These are phyloP conservation scores for Bradynema listronoti DNA, from an alignment of 1,140 invertebrate genomes.

Conservation along the genomic window DNA sequence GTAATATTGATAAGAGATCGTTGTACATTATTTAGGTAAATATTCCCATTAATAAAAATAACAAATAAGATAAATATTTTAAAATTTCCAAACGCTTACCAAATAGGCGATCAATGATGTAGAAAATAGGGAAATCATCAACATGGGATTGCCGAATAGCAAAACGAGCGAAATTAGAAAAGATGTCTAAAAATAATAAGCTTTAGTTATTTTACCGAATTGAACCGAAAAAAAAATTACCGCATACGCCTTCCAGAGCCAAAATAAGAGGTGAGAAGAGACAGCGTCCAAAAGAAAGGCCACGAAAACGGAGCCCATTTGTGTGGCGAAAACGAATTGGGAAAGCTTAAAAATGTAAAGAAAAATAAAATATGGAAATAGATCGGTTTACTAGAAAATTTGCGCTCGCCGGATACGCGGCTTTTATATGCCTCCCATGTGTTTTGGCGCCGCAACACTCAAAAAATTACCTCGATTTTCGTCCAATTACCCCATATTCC, in stretches of 20 bases:
- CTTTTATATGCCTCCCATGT: no score
- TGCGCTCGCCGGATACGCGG: no score
- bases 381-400: no score
- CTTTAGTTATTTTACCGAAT: conserved; percentile 60
- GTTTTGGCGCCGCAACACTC: no score
- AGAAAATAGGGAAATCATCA: conserved; percentile 67
- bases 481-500: no score
- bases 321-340: conserved; percentile 41
- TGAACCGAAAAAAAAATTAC: conserved; percentile 59
- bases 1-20: no score
- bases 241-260: conserved; percentile 43
- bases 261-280: conserved; percentile 42
- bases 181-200: conserved; percentile 38
- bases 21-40: no score
- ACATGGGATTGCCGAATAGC: conserved; percentile 67
- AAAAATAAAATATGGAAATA: no score
- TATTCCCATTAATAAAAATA: no score
- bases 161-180: conserved; percentile 57
- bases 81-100: conserved; percentile 54
- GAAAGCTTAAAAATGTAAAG: conserved; percentile 43
- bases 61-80: no score
- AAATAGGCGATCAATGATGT: conserved; percentile 58
- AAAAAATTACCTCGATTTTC: no score
- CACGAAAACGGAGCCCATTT: conserved; percentile 41
- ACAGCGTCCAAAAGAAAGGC: conserved; percentile 37